Percentiles rank a stretch among this genome's conserved stretches.
These are phyloP conservation scores for Hippopotamyrus pictus DNA, from an alignment of 2,797 vertebrate species.

Conservation along the genomic window DNA sequence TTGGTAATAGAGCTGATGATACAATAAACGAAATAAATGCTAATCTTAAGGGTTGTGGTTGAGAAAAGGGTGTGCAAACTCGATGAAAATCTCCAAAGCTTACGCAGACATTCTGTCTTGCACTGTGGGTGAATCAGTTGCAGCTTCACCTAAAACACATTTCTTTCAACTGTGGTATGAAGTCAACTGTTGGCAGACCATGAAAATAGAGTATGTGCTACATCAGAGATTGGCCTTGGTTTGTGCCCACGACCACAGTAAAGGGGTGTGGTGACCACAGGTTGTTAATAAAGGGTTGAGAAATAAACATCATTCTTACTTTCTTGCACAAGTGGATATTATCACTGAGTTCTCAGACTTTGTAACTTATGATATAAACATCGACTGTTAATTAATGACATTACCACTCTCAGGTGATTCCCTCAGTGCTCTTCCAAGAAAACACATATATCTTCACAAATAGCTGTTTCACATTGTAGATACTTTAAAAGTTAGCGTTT, in stretches of 20 bases:
- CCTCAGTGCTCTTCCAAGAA: neutral
- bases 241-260: neutral
- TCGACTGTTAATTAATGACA: neutral
- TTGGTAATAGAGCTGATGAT: neutral
- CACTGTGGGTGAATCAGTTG: neutral
- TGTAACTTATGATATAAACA: neutral
- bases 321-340: neutral
- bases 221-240: neutral
- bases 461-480: neutral
- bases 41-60: neutral
- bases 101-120: neutral
- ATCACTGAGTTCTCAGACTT: neutral
- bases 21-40: neutral
- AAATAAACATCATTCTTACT: neutral
- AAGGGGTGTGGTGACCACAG: neutral
- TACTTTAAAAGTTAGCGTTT: neutral
- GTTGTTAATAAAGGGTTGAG: neutral
- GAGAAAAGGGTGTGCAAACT: neutral
- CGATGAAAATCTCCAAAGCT: neutral
- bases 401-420: neutral
- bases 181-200: neutral
- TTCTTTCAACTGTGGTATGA: neutral
- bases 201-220: neutral
- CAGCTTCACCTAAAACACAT: neutral
- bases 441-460: neutral